A percentile compares a stretch with the other conserved stretches of the same genome.
phyloP scores from a whole-genome alignment of 1,140 invertebrate genomes.

The Elymnias hypermnestra region DNA sequence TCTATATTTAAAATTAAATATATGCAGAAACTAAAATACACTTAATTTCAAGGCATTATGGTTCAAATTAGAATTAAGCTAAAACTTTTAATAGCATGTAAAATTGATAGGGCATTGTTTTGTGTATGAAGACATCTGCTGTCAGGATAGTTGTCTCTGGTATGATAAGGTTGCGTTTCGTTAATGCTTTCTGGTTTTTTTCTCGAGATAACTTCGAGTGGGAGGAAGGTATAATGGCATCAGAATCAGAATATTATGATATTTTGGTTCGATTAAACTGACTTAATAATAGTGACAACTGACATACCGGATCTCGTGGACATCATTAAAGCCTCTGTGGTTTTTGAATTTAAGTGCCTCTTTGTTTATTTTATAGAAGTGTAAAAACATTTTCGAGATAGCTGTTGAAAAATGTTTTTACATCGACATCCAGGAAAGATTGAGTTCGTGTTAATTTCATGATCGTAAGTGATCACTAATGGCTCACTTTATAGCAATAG shows the following conservation, averaged over 20 bases:
- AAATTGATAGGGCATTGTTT: slow-evolving; percentile 33
- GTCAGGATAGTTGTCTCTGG: slow-evolving; percentile 26
- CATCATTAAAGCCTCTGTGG: not conserved
- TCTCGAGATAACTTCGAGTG: slow-evolving; percentile 22
- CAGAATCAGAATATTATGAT: slow-evolving; percentile 19
- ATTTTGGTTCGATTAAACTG: slow-evolving; percentile 13
- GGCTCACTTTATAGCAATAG: too few species aligned
- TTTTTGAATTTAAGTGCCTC: slow-evolving; percentile 1
- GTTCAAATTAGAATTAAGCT: slow-evolving; percentile 1
- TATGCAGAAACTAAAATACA: slow-evolving; percentile 10
- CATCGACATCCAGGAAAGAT: too few species aligned
- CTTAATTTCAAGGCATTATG: not conserved
- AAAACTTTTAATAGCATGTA: slow-evolving; percentile 35
- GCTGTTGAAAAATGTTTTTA: not conserved
- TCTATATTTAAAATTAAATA: not conserved
- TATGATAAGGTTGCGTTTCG: slow-evolving; percentile 25
- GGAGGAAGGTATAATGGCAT: slow-evolving; percentile 25
- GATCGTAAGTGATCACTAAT: too few species aligned
- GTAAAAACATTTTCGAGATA: not conserved
- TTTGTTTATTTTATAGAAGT: not conserved
- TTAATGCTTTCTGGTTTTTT: slow-evolving; percentile 26
- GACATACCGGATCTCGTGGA: not conserved
- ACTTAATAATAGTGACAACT: slow-evolving; percentile 7
- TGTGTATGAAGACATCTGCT: slow-evolving; percentile 43
- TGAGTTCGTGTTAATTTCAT: too few species aligned